Conservation (phyloP, 2,888 invertebrate genomes). For the Pheosia gnoma region DNA sequence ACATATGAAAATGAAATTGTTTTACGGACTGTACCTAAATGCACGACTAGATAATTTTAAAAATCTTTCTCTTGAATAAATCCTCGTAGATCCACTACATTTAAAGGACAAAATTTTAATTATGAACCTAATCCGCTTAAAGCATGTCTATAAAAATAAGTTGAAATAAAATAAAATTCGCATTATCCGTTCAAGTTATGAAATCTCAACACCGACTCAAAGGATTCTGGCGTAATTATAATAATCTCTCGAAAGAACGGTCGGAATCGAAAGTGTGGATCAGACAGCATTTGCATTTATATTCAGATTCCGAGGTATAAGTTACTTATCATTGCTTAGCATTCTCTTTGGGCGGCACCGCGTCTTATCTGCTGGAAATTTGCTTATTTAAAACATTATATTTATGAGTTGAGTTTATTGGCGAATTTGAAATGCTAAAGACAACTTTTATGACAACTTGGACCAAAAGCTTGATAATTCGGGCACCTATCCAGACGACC, state of each 20-base stretch:
- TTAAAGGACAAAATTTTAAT: constrained; percentile 4
- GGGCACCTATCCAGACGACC: too few relatives aligned
- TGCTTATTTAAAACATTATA: constrained; percentile 3
- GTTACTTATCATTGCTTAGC: constrained; percentile 72
- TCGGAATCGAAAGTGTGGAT: constrained; percentile 74
- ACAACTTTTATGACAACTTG: too few relatives aligned
- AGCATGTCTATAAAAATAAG: neutral
- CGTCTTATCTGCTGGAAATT: constrained; percentile 29
- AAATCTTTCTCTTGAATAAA: neutral
- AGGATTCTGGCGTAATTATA: constrained; percentile 76
- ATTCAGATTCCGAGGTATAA: constrained; percentile 74
- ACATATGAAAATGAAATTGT: neutral
- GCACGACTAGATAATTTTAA: neutral
- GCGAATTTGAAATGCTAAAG: neutral
- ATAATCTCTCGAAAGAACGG: constrained; percentile 76
- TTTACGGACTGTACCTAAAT: neutral
- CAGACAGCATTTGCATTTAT: constrained; percentile 77
- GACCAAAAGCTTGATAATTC: too few relatives aligned
- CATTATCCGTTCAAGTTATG: constrained; percentile 61
- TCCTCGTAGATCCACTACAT: neutral
- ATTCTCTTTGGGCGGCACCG: constrained; percentile 47
- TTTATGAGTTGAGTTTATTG: constrained; percentile 1
- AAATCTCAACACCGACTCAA: constrained; percentile 64
- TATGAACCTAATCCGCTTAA: neutral
- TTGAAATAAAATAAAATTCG: constrained; percentile 23